A percentile compares a stretch with the other conserved stretches of the same genome.
phyloP scores from a whole-genome alignment of 2,888 invertebrate genomes.

The Hydraecia micacea region DNA sequence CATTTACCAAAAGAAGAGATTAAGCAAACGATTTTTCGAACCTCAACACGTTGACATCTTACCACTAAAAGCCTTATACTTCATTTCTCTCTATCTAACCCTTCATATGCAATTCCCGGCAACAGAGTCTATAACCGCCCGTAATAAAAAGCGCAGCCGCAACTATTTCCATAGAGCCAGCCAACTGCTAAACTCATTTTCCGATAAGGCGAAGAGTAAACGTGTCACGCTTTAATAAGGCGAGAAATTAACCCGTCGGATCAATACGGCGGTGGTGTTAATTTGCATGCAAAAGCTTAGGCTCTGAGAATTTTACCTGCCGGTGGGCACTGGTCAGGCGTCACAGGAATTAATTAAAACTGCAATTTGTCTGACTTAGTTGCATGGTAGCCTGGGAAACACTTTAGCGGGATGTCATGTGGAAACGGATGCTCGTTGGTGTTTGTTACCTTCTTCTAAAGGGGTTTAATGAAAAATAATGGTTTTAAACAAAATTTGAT shows the following conservation, averaged over 20 bases:
- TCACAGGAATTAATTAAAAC: constrained; percentile 77
- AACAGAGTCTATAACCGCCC: neutral
- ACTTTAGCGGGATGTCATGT: constrained; percentile 57
- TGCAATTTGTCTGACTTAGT: constrained; percentile 79
- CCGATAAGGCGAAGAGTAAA: constrained; percentile 35
- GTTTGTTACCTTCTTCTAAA: constrained; percentile 18
- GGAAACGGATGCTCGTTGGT: constrained; percentile 9
- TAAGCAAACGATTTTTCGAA: neutral
- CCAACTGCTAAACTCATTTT: constrained; percentile 27
- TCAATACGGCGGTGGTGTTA: constrained; percentile 69
- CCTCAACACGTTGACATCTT: neutral
- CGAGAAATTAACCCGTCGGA: constrained; percentile 65
- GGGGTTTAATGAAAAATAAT: neutral
- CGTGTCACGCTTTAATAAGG: constrained; percentile 58
- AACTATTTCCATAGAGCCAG: constrained; percentile 10
- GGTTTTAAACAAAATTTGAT: neutral
- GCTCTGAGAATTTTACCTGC: constrained; percentile 71
- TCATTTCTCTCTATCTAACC: neutral
- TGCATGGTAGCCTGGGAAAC: constrained; percentile 65
- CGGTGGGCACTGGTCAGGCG: constrained; percentile 64
- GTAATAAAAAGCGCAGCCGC: constrained; percentile 7
- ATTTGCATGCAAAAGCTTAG: constrained; percentile 79
- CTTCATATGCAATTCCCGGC: neutral
- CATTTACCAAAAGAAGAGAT: too few species aligned
- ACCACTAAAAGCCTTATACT: neutral